Conservation (phyloP, 2,888 invertebrate species). For the Lordiphosa andalusiaca region DNA sequence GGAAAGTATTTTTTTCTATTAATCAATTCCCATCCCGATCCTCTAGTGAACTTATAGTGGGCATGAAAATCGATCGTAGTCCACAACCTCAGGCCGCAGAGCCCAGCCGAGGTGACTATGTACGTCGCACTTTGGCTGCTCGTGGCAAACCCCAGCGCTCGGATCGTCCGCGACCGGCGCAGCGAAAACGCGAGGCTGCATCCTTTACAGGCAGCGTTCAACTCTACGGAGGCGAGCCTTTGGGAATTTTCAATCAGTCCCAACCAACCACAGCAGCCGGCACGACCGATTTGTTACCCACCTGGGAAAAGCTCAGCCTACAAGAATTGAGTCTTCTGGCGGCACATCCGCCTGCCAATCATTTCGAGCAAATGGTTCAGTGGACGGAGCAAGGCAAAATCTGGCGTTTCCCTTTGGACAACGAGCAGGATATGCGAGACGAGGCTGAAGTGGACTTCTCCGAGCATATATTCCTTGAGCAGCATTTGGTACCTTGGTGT, state of each 20-base stretch:
- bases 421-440: conserved; percentile 91
- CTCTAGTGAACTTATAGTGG: conserved; percentile 86
- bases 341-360: conserved; percentile 90
- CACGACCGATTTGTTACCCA: conserved; percentile 81
- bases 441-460: conserved; percentile 90
- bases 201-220: conserved; percentile 81
- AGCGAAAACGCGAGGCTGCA: conserved; percentile 63
- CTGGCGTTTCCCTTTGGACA: conserved; percentile 98
- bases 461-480: conserved; percentile 96
- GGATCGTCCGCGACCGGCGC: conserved; percentile 35
- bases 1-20: background rate
- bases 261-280: conserved; percentile 40
- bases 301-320: conserved; percentile 86
- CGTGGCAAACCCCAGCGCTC: conserved; percentile 26
- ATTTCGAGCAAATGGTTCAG: conserved; percentile 94
- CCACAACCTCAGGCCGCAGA: conserved; percentile 51
- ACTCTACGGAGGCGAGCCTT: conserved; percentile 83
- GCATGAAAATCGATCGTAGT: conserved; percentile 88
- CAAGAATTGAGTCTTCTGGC: conserved; percentile 85
- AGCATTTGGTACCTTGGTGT: conserved; percentile 92
- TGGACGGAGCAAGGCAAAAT: conserved; percentile 97
- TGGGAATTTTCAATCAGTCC: conserved; percentile 85
- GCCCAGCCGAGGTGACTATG: conserved; percentile 78
- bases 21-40: background rate
- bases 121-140: conserved; percentile 77